Evolutionary conservation across 2,888 invertebrate genomes (phyloP), one percentile per base, ranked within the genome.

Genomic region (Onthophagus sagittarius): DNA sequence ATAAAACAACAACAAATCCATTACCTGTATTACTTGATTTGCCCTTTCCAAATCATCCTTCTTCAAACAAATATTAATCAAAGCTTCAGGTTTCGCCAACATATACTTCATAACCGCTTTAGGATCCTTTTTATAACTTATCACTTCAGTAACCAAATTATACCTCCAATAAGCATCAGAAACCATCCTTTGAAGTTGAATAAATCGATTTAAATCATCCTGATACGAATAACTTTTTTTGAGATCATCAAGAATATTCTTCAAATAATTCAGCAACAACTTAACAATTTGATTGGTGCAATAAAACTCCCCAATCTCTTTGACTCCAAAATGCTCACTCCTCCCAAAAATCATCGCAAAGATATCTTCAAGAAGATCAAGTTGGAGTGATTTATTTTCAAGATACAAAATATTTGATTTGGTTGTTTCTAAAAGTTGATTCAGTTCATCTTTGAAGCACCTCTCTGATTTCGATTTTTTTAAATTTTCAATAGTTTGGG

Each of bases 1-100:
- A 63, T 15, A 63, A 63, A 7, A n/a, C n/a, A n/a, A n/a, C n/a
- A n/a, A n/a, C n/a, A n/a, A 14, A 15, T 13, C n/a, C n/a, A 13
- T 33, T 86, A 95, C 95, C 91, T 94, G 90, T 78, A 94, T 90
- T 75, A 95, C 93, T 85, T 94, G 90, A 79, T 91, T 90, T 0
- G 94, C 94, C 85, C 92, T 92, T 5, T 88, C 88, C 77, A 92
- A 91, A 82, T 94, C 91, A 73, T 90, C 90, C 75, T 90, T 89
- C 79, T 92, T 91, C 63, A 96, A 86, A 64, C 94, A 94, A 82
- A 93, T 87, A 62, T 92, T 89, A n/a, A 94, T 90, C 65, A 95
- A 86, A 77, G 92, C 91, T 77, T 91, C 91, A 0, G 93, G 92
- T 33, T 93, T 89, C 6, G 94, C 90, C 71, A 95, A 82, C 94